These are phyloP conservation scores for Zootoca vivipara DNA, from an alignment of 2,113 vertebrate genomes.

Conservation along the genomic window DNA sequence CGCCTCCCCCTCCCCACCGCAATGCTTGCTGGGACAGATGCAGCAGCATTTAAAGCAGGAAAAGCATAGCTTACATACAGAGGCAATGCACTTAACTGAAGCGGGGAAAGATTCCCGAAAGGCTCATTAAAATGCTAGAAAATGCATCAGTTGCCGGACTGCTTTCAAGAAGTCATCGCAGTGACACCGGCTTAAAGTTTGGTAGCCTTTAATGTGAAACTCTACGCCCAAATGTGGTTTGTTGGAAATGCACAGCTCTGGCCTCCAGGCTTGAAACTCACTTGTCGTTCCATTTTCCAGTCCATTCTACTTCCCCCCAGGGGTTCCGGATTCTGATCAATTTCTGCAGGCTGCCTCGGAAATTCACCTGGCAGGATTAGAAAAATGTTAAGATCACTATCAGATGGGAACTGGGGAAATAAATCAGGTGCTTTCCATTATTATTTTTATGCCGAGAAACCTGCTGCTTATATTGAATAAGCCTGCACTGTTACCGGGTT, in stretches of 20 bases:
- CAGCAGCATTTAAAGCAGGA: not conserved
- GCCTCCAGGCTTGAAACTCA: conserved; percentile 61
- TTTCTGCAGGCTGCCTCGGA: conserved; percentile 83
- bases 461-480: not conserved
- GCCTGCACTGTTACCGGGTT: not conserved
- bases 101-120: not conserved
- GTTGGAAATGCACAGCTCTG: not conserved
- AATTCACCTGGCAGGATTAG: conserved; percentile 80
- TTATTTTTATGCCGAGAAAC: not conserved
- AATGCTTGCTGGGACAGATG: not conserved
- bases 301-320: conserved; percentile 98
- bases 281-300: conserved; percentile 93
- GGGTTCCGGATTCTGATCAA: conserved; percentile 92
- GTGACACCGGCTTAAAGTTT: not conserved
- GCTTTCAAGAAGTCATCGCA: not conserved
- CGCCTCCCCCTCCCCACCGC: too few relatives aligned
- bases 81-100: not conserved
- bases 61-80: not conserved
- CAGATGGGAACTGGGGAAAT: not conserved
- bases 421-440: not conserved
- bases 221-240: not conserved
- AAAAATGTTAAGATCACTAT: not conserved
- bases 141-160: not conserved
- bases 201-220: not conserved
- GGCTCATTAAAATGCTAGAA: not conserved